Conservation (phyloP, 1,140 invertebrate species). For the Cotesia chilonis region DNA sequence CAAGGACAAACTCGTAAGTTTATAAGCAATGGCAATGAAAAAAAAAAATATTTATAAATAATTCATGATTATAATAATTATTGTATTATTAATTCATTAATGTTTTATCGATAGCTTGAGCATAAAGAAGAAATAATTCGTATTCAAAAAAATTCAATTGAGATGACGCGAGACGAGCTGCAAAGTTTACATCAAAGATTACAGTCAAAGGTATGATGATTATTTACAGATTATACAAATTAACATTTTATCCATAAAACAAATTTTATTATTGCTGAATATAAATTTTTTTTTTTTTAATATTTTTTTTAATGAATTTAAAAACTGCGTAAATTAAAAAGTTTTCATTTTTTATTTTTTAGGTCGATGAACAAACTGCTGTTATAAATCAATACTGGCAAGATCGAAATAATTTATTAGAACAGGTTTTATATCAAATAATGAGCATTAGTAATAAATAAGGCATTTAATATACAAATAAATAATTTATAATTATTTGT, state of each 20-base stretch:
- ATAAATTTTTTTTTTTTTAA: background rate
- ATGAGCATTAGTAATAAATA: background rate
- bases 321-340: slow-evolving; percentile 11
- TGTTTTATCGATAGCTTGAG: slow-evolving; percentile 49
- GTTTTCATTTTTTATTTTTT: slow-evolving; percentile 34
- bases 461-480: background rate
- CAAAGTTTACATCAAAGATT: slow-evolving; percentile 55
- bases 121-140: slow-evolving; percentile 60
- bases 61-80: slow-evolving; percentile 21
- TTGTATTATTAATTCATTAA: slow-evolving; percentile 7
- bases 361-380: slow-evolving; percentile 56
- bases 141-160: slow-evolving; percentile 59
- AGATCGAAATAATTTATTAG: slow-evolving; percentile 55
- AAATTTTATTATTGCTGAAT: too few relatives aligned
- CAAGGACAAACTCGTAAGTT: slow-evolving; percentile 60
- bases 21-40: background rate
- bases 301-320: slow-evolving; percentile 19
- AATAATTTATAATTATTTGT: slow-evolving; percentile 10
- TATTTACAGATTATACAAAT: background rate
- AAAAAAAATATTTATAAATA: slow-evolving; percentile 13
- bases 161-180: slow-evolving; percentile 55
- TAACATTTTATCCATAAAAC: slow-evolving; percentile 7
- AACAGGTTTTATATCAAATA: slow-evolving; percentile 47
- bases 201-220: slow-evolving; percentile 56
- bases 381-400: slow-evolving; percentile 50